phyloP scores from a whole-genome alignment of 2,888 invertebrate genomes.

The Dicyrtoma fusca region DNA sequence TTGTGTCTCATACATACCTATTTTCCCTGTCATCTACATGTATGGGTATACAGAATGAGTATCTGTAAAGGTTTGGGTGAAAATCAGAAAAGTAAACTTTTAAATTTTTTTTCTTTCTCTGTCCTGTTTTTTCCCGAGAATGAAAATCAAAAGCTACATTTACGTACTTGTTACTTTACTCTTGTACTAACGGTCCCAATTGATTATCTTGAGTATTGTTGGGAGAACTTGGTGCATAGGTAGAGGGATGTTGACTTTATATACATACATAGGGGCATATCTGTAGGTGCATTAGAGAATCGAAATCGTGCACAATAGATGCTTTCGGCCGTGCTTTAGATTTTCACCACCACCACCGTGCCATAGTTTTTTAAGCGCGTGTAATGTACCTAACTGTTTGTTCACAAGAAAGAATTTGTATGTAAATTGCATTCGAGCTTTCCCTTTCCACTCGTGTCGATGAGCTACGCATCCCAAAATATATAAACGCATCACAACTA shows the following conservation, averaged over 20 bases:
- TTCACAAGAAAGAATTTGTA: constrained; percentile 28
- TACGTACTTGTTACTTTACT: background rate
- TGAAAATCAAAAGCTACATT: constrained; percentile 32
- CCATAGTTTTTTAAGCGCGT: too few species aligned
- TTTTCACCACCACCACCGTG: too few species aligned
- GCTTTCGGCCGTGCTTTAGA: too few species aligned
- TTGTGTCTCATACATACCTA: background rate
- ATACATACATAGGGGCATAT: background rate
- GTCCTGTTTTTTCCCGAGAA: background rate
- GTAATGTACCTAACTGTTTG: too few species aligned
- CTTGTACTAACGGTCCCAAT: background rate
- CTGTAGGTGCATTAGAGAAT: too few species aligned
- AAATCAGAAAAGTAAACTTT: constrained; percentile 48
- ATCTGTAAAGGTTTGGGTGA: constrained; percentile 3
- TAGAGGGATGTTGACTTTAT: background rate
- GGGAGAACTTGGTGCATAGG: background rate
- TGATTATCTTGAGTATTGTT: background rate
- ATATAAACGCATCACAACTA: too few species aligned
- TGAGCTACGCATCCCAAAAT: too few species aligned
- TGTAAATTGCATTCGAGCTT: constrained; percentile 18
- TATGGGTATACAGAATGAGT: background rate
- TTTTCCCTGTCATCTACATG: background rate
- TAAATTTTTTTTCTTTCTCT: background rate
- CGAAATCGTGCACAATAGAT: too few species aligned
- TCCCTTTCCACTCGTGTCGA: too few species aligned